phyloP scores from a whole-genome alignment of 2,113 vertebrate species.

The Daphoenositta chrysoptera region DNA sequence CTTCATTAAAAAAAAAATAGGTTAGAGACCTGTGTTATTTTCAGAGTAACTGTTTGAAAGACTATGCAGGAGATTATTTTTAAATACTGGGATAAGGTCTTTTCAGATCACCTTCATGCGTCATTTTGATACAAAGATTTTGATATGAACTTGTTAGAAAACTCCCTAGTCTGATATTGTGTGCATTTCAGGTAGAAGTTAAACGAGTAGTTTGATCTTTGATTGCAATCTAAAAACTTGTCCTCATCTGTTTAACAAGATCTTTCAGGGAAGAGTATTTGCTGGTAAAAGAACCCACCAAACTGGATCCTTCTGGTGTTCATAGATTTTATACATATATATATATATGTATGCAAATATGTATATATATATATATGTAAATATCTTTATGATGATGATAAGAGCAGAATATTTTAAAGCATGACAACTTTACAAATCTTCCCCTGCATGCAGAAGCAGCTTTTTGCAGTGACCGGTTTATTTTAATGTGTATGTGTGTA shows the following conservation, averaged over 20 bases:
- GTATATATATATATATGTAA: background rate
- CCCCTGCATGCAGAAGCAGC: conserved; percentile 17
- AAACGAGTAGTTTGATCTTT: background rate
- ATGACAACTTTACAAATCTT: conserved; percentile 37
- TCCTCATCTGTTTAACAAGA: conserved; percentile 5
- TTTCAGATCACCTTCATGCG: background rate
- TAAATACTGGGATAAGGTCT: background rate
- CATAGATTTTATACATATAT: background rate
- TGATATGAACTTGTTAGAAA: background rate
- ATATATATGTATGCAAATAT: background rate
- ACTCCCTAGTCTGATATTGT: background rate
- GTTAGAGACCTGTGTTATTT: background rate
- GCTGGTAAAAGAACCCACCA: background rate
- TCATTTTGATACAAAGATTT: conserved; percentile 57
- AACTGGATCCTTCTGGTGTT: background rate
- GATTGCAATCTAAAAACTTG: background rate
- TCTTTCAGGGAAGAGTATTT: conserved; percentile 42
- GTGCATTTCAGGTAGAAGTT: background rate
- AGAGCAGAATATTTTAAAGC: conserved; percentile 20
- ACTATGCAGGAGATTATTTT: conserved; percentile 30
- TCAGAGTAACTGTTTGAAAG: background rate
- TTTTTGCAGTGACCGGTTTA: conserved; percentile 25
- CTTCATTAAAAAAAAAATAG: background rate
- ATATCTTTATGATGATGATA: background rate
- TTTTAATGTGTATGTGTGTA: conserved; percentile 14